A percentile compares a stretch with the other conserved stretches of the same genome.
Conservation (phyloP, 2,113 vertebrate genomes). For the Microtus oregoni region DNA sequence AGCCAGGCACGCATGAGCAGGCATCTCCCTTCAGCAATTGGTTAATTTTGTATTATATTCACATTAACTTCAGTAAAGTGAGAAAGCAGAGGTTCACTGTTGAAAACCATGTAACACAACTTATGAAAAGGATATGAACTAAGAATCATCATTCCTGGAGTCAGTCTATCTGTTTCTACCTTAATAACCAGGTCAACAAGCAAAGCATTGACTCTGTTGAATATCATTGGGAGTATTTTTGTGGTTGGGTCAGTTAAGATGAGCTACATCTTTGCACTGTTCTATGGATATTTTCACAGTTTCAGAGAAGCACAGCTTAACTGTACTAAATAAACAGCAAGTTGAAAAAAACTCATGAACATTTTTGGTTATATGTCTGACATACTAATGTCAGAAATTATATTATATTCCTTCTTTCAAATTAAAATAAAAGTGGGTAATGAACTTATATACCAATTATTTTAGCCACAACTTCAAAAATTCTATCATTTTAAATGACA, state of each 20-base stretch:
- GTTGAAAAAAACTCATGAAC: background rate
- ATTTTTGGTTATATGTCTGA: background rate
- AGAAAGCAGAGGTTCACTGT: background rate
- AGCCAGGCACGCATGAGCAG: no score
- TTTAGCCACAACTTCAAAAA: conserved; percentile 17
- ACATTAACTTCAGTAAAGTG: background rate
- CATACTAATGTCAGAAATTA: conserved; percentile 1
- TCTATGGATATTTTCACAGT: conserved; percentile 21
- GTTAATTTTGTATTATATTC: background rate
- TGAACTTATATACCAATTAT: background rate
- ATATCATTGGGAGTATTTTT: conserved; percentile 27
- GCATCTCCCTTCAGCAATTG: background rate
- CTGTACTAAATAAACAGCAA: conserved; percentile 10
- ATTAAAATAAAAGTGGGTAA: conserved; percentile 12
- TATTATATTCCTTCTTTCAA: conserved; percentile 13
- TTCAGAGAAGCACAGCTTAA: conserved; percentile 42
- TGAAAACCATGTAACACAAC: background rate
- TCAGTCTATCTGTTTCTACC: background rate
- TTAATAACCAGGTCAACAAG: conserved; percentile 14
- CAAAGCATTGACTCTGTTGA: background rate
- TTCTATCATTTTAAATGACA: background rate
- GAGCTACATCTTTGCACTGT: background rate
- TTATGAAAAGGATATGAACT: background rate
- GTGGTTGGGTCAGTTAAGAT: conserved; percentile 30
- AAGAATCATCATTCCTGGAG: background rate